Evolutionary conservation across 2,888 invertebrate species (phyloP).

Genomic region (Eupithecia centaureata): DNA sequence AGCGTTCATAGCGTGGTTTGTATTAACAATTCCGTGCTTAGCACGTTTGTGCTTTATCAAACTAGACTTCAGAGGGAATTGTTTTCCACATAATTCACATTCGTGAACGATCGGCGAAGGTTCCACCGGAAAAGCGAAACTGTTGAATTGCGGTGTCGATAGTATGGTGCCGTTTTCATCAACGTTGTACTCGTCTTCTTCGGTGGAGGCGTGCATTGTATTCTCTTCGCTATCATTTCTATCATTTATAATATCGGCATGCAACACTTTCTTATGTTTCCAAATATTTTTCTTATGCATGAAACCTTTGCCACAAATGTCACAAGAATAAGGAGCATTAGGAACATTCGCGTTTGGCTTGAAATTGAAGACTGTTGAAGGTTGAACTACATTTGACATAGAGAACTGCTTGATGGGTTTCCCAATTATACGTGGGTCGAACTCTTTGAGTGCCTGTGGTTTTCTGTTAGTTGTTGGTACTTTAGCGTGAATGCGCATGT

Average conservation of each 20-base stretch:
- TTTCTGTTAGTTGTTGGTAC: conserved; percentile 79
- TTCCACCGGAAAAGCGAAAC: conserved; percentile 75
- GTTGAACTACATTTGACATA: conserved; percentile 55
- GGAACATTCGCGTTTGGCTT: conserved; percentile 73
- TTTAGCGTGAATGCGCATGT: conserved; percentile 82
- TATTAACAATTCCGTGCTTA: conserved; percentile 76
- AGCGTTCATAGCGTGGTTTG: conserved; percentile 53
- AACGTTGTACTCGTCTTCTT: conserved; percentile 76
- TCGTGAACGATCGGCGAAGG: conserved; percentile 59
- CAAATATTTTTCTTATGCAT: conserved; percentile 83
- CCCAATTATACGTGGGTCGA: conserved; percentile 74
- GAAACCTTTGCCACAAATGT: conserved; percentile 86
- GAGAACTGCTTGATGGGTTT: conserved; percentile 74
- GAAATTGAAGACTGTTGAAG: conserved; percentile 62
- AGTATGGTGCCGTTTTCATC: conserved; percentile 75
- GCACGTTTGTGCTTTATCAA: conserved; percentile 81
- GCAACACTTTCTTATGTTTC: conserved; percentile 82
- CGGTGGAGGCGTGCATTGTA: conserved; percentile 80
- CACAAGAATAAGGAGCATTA: conserved; percentile 84
- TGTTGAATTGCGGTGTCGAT: conserved; percentile 80
- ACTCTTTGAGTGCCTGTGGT: conserved; percentile 69
- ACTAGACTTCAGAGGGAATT: conserved; percentile 76
- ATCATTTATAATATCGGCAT: conserved; percentile 75
- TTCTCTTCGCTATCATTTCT: conserved; percentile 80
- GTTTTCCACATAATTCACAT: conserved; percentile 77